These are phyloP conservation scores for Bombyx huttoni DNA, from an alignment of 2,888 invertebrate species.

Conservation along the genomic window DNA sequence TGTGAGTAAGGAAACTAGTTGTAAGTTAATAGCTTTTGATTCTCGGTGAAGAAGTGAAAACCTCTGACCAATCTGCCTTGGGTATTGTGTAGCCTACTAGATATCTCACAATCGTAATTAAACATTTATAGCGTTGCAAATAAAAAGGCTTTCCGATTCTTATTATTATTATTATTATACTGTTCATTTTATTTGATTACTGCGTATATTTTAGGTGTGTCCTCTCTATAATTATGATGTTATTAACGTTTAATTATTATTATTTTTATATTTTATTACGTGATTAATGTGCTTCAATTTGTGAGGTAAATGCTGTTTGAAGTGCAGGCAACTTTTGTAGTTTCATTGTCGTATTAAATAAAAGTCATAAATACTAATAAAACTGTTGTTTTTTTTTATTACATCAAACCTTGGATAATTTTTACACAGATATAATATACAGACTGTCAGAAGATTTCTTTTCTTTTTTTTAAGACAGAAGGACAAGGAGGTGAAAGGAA, in stretches of 20 bases:
- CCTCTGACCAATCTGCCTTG: constrained; percentile 73
- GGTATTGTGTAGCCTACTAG: constrained; percentile 70
- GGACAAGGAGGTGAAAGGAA: too few species aligned
- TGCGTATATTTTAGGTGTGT: constrained; percentile 35
- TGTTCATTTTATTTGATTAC: constrained; percentile 37
- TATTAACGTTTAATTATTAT: constrained; percentile 31
- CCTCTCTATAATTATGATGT: constrained; percentile 43
- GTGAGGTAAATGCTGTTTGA: constrained; percentile 66
- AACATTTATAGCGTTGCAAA: constrained; percentile 66
- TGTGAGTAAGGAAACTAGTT: constrained; percentile 44
- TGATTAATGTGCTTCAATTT: constrained; percentile 65
- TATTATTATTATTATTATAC: constrained; percentile 33
- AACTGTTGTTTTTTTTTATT: constrained; percentile 18
- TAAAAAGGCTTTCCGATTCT: constrained; percentile 49
- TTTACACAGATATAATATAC: too few species aligned
- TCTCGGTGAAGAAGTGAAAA: constrained; percentile 58
- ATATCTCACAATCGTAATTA: constrained; percentile 55
- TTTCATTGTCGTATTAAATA: constrained; percentile 74
- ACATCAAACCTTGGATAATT: too few species aligned
- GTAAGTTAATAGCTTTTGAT: constrained; percentile 60
- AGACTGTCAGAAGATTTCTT: too few species aligned
- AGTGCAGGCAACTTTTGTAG: constrained; percentile 72
- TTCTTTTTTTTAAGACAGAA: too few species aligned
- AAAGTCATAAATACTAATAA: constrained; percentile 66
- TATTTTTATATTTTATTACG: constrained; percentile 48